Conservation (phyloP, 2,888 invertebrate species). For the Drosophila nr. perissopoda region DNA sequence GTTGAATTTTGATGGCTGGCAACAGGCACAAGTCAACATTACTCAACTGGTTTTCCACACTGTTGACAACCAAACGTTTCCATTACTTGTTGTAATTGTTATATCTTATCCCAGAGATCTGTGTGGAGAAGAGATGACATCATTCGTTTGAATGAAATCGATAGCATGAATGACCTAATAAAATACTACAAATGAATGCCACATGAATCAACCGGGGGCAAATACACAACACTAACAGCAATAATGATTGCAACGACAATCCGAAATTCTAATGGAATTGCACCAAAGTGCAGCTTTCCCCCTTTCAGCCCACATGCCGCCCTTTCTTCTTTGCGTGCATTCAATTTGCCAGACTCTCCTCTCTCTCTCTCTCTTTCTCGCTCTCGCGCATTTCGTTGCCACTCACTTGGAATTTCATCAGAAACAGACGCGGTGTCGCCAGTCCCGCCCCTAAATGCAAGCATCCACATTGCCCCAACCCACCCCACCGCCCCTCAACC, state of each 20-base stretch:
- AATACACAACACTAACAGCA: constrained; percentile 8
- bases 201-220: constrained; percentile 58
- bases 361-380: neutral
- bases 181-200: constrained; percentile 62
- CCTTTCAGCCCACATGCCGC: neutral
- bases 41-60: constrained; percentile 20
- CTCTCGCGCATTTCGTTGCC: neutral
- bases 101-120: constrained; percentile 50
- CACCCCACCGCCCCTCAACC: neutral
- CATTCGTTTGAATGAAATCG: constrained; percentile 68
- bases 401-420: constrained; percentile 60
- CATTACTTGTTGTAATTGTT: constrained; percentile 8
- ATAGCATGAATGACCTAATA: constrained; percentile 78
- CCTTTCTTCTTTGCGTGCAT: neutral
- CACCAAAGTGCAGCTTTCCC: constrained; percentile 12
- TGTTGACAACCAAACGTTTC: neutral
- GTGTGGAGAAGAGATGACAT: constrained; percentile 54
- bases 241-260: constrained; percentile 6
- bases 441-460: constrained; percentile 34
- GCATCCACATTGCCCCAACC: neutral
- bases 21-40: constrained; percentile 4
- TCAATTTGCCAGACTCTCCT: neutral
- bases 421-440: constrained; percentile 76
- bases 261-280: constrained; percentile 18
- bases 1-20: constrained; percentile 6